Evolutionary conservation across 2,888 invertebrate genomes (phyloP), one percentile per base, ranked within the genome.

Genomic region (Platycheirus albimanus): DNA sequence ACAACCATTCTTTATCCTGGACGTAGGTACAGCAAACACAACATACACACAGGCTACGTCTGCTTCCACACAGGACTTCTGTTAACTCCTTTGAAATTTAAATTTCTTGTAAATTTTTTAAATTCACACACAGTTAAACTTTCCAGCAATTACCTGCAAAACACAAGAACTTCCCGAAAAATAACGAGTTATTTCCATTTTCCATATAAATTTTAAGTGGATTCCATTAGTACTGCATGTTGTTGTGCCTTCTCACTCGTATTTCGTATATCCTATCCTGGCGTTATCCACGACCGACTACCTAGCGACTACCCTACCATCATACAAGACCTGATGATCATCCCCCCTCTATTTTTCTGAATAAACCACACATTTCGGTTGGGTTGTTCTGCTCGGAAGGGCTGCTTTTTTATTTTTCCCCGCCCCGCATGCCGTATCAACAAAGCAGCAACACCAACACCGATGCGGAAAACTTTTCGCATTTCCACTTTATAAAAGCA

Each of bases 401-500:
- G 41, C n/a, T n/a, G n/a, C n/a, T n/a, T n/a, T n/a, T n/a, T n/a
- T n/a, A 6, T 24, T 66, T 51, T 45, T 24, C 24, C 24, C 24
- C 24, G 24, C 3, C 3, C 3, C 24, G 24, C 24, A 4, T 6
- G n/a, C n/a, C n/a, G n/a, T n/a, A n/a, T n/a, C n/a, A 17, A 33
- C 33, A 33, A 52, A 38, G 6, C 5, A 24, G 24, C 5, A 24
- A 24, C 56, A 13, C 20, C 51, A 51, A 51, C 51, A 28, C 10
- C 6, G 17, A 43, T 64, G 70, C 64, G 36, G 54, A 33, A 75
- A 80, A 80, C 51, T 80, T 80, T 80, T 80, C 70, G n/a, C 56
- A 52, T 76, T 80, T 80, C 80, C 76, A 76, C 76, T 70, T 76
- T 80, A 76, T 80, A 80, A 70, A 58, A 71, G 64, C 80, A 80